Conservation (phyloP, 2,888 invertebrate species). For the Spisula solida region DNA sequence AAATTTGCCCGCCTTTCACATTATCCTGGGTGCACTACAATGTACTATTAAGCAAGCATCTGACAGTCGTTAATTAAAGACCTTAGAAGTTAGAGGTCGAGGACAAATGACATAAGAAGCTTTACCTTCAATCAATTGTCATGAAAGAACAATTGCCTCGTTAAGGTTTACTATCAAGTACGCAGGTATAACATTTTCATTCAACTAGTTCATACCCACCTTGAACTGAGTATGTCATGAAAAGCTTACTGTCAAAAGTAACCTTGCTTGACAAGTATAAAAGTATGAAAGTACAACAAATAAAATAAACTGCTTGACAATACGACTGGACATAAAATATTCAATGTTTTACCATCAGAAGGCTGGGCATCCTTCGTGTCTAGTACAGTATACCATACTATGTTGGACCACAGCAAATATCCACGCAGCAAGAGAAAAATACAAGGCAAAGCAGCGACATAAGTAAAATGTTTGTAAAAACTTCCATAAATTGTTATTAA, state of each 20-base stretch:
- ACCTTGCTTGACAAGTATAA: not conserved
- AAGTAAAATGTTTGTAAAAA: constrained; percentile 14
- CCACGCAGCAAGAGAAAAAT: constrained; percentile 60
- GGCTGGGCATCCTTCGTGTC: constrained; percentile 50
- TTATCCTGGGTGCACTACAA: too few species aligned
- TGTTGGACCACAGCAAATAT: constrained; percentile 54
- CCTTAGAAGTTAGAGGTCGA: too few species aligned
- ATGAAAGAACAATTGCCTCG: too few species aligned
- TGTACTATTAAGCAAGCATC: too few species aligned
- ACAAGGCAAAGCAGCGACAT: constrained; percentile 44
- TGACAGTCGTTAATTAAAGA: too few species aligned
- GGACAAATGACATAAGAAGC: too few species aligned
- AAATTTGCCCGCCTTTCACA: too few species aligned
- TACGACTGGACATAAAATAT: not conserved
- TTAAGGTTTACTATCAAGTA: too few species aligned
- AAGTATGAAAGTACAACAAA: not conserved
- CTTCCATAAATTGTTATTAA: too few species aligned
- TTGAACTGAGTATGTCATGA: not conserved
- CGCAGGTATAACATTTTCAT: too few species aligned
- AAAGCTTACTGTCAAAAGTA: not conserved
- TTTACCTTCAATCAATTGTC: too few species aligned
- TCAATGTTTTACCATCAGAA: constrained; percentile 41
- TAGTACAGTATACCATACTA: constrained; percentile 70
- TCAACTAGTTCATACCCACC: too few species aligned
- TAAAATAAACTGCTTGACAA: not conserved